These are phyloP conservation scores for Dexiosoma caninum DNA, from an alignment of 2,888 invertebrate genomes.

Conservation along the genomic window DNA sequence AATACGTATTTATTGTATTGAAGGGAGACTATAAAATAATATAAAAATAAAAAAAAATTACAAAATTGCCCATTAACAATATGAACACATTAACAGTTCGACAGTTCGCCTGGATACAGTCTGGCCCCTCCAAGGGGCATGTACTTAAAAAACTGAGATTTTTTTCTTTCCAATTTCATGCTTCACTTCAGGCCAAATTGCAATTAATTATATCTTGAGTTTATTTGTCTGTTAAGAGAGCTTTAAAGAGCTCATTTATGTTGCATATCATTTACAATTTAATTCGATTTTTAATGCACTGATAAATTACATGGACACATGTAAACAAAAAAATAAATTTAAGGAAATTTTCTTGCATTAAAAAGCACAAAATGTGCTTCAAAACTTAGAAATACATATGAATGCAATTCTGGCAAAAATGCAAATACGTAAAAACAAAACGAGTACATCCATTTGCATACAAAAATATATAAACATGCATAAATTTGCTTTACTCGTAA, in stretches of 20 bases:
- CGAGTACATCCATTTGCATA: no score
- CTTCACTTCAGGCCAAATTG: constrained; percentile 54
- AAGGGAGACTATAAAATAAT: background rate
- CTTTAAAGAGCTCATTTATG: constrained; percentile 56
- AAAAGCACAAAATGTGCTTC: no score
- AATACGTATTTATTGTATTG: constrained; percentile 1
- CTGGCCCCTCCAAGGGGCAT: background rate
- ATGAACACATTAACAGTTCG: constrained; percentile 43
- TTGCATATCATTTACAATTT: constrained; percentile 52
- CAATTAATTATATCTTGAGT: constrained; percentile 53
- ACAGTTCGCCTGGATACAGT: background rate
- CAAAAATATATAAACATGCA: no score
- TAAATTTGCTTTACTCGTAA: no score
- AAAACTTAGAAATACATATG: no score
- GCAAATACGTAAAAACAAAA: no score
- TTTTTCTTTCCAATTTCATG: constrained; percentile 13
- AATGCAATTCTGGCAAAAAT: no score
- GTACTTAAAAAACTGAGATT: constrained; percentile 3
- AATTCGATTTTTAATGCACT: constrained; percentile 14
- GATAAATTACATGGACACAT: background rate
- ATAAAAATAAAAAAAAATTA: constrained; percentile 15
- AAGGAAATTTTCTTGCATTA: background rate
- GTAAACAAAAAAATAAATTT: background rate
- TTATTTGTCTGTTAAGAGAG: background rate
- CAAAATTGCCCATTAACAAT: constrained; percentile 36